Percentiles rank a stretch among this genome's conserved stretches.
Conservation (phyloP, 2,797 vertebrate species). For the Enteromius trimaculatus region DNA sequence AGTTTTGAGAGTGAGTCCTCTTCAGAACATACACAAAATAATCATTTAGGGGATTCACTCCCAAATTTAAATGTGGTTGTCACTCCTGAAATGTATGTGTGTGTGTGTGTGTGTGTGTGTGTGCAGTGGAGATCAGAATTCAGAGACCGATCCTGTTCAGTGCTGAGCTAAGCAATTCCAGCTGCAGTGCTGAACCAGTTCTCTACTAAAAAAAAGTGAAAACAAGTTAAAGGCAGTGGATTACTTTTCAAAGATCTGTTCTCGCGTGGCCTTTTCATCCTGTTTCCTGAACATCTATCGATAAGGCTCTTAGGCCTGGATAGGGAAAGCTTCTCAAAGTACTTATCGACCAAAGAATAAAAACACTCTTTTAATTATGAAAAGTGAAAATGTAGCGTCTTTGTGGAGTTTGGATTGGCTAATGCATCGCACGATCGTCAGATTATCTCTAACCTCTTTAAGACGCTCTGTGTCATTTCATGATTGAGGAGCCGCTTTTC, state of each 20-base stretch:
- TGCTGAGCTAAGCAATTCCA: too few species aligned
- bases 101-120: too few species aligned
- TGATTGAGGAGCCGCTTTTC: conserved; percentile 66
- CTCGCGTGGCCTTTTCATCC: not conserved
- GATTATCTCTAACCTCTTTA: conserved; percentile 69
- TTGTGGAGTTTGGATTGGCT: conserved; percentile 65
- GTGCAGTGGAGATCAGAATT: too few species aligned
- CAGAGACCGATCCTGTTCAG: too few species aligned
- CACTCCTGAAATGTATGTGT: not conserved
- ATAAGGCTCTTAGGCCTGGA: conserved; percentile 18
- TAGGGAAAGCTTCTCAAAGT: conserved; percentile 23
- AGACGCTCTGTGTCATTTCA: conserved; percentile 75
- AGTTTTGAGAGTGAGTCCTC: not conserved
- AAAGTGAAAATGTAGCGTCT: conserved; percentile 68
- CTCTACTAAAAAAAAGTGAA: too few species aligned
- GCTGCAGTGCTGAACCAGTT: too few species aligned
- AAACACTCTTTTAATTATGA: conserved; percentile 77
- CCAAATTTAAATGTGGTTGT: not conserved
- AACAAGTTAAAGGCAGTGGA: conserved; percentile 8
- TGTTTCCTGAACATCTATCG: not conserved
- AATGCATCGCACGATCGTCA: conserved; percentile 61
- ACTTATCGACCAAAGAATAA: conserved; percentile 26
- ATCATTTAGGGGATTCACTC: not conserved
- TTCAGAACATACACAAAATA: not conserved
- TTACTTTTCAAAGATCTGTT: conserved; percentile 32